These are phyloP conservation scores for Sebastiscus albofasciatus DNA, from an alignment of 2,797 vertebrate species.

Conservation along the genomic window DNA sequence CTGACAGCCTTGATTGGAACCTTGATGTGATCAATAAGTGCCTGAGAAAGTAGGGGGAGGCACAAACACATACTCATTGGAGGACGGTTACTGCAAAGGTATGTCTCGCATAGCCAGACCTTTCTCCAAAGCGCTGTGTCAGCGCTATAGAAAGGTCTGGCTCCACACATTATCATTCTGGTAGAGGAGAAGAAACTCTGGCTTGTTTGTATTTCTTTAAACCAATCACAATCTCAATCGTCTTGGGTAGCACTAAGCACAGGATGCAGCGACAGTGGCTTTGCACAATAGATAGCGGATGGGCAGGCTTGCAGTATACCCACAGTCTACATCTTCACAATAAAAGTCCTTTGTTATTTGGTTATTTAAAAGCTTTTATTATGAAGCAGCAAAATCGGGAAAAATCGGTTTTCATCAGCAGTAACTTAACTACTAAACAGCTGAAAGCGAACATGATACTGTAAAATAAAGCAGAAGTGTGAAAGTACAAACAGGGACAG, in stretches of 20 bases:
- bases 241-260: too few species aligned
- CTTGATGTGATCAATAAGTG: slow-evolving; percentile 54
- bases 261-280: not conserved
- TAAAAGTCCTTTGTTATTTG: not conserved
- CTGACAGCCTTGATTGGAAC: slow-evolving; percentile 57
- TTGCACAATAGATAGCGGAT: too few species aligned
- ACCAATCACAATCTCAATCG: not conserved
- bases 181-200: not conserved
- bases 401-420: too few species aligned
- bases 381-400: too few species aligned
- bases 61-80: not conserved
- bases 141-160: not conserved
- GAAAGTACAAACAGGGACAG: not conserved
- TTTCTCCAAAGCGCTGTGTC: not conserved
- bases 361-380: too few species aligned
- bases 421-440: too few species aligned
- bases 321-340: not conserved
- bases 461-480: not conserved
- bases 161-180: not conserved
- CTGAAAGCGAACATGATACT: not conserved
- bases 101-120: not conserved
- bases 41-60: slow-evolving; percentile 15
- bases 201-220: not conserved
- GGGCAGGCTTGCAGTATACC: too few species aligned
- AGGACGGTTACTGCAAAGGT: not conserved